These are phyloP conservation scores for Melieria crassipennis DNA, from an alignment of 2,888 invertebrate species.

Conservation along the genomic window DNA sequence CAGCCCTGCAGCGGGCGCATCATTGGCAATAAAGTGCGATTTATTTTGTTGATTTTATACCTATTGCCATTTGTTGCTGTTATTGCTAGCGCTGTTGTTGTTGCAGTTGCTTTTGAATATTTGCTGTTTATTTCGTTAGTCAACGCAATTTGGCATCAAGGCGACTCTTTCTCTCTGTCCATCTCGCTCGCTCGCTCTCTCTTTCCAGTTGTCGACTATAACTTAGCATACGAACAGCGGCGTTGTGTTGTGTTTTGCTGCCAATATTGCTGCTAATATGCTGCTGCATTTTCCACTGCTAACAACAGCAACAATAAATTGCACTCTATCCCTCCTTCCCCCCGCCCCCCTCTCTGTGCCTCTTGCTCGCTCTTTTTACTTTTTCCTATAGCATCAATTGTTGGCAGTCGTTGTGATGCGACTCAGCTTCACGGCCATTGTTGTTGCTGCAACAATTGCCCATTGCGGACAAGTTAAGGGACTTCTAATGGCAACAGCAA, in stretches of 20 bases:
- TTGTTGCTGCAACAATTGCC: not conserved
- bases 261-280: too few relatives aligned
- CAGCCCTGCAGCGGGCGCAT: not conserved
- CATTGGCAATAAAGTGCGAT: slow-evolving; percentile 32
- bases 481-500: too few relatives aligned
- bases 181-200: not conserved
- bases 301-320: not conserved
- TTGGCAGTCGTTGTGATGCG: not conserved
- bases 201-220: too few relatives aligned
- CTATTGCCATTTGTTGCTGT: slow-evolving; percentile 57
- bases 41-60: slow-evolving; percentile 41
- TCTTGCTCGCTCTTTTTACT: not conserved
- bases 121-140: slow-evolving; percentile 9
- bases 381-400: not conserved
- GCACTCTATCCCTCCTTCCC: not conserved
- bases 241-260: too few relatives aligned
- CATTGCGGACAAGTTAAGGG: too few relatives aligned
- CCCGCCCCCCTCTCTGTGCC: too few relatives aligned
- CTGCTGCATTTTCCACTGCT: too few relatives aligned
- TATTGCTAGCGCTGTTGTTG: not conserved
- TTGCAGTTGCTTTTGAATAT: not conserved
- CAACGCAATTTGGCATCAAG: too few relatives aligned
- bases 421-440: slow-evolving; percentile 13
- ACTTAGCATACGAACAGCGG: too few relatives aligned
- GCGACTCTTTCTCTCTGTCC: not conserved